Evolutionary conservation across 2,797 vertebrate species (phyloP), one percentile per base, ranked within the genome.

Genomic region (Odontamblyopus lacepedii): DNA sequence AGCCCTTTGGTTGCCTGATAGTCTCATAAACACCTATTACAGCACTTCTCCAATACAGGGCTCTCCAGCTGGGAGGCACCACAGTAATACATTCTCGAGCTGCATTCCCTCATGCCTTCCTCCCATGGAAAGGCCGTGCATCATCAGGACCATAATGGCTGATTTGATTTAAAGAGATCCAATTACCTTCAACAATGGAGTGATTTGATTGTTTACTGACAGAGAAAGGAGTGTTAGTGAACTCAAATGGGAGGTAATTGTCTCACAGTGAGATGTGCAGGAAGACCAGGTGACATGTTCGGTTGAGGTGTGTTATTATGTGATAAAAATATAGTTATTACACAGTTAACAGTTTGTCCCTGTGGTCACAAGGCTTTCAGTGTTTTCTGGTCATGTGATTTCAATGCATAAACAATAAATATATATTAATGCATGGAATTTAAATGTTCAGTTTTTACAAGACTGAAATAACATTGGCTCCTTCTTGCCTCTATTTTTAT

Each of bases 131-230:
- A 73, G 84, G 86, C 83, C 51, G 70, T 77, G 87, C 88, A 89
- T 89, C 85, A 91, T 91, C 89, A 84, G 75, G 77, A 73, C 88
- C 80, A 81, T 88, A 87, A 90, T 85, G 85, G 89, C 82, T 91
- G 89, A 91, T 92, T 90, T 91, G 90, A 92, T 92, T 92, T 91
- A 90, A 91, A 91, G 87, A 88, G 87, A 90, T 91, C 87, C 88
- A 90, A 91, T 92, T 92, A 92, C 87, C 81, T 78, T 84, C 85
- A 81, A 91, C 91, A 88, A 89, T 86, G 70, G 86, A 87, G 86
- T 70, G 79, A 91, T 91, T 88, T 89, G 90, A 91, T 92, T 92
- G 91, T 92, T 92, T 90, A 89, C 87, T 82, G 90, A 84, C 29
- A 75, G 76, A 84, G 89, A 89, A 87, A 73, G 79, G 85, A 84